Evolutionary conservation across 2,113 vertebrate genomes (phyloP), one percentile per base, ranked within the genome.

Genomic region (Eupsittula cactorum): DNA sequence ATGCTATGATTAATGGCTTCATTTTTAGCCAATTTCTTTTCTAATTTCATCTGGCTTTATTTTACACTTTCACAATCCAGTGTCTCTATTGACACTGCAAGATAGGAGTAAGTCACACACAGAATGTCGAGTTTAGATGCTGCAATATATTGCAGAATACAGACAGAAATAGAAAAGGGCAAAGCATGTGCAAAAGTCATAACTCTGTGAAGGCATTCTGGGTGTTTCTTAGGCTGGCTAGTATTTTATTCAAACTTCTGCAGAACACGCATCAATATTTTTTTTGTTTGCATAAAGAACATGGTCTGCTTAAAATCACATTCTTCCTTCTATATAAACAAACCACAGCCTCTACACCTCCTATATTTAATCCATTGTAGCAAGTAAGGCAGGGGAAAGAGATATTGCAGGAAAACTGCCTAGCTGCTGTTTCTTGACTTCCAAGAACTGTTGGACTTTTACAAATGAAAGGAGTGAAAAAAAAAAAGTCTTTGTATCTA

Each of bases 81-180:
- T 44, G 71, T 63, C 55, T 82, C 83, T 88, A 62, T 92, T 95
- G 82, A 92, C 79, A 95, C 79, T 63, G 53, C 85, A 92, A 90
- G 82, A 91, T 13, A 90, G 90, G 49, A 92, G 28, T 59, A 85
- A 92, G 64, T 90, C 82, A 82, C 71, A 82, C 21, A 80, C 71
- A 67, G 41, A 74, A 37, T 47, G 71, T 67, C 14, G 2, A 44
- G 55, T 88, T 93, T 94, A 88, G 79, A 95, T 82, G 63, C 85
- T 74, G 75, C 79, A 88, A 88, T 77, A 35, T 44, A 77, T 91
- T 86, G 76, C 92, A 92, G 90, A 87, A 93, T 67, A 81, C 37
- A 90, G 90, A 90, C 75, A 92, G 53, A 95, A 96, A 95, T 71
- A 95, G 95, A 93, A 96, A 90, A 77, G 65, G 24, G 53, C 53